Base-by-base conservation (phyloP, 2,797 vertebrate species). In the Neomorphus geoffroyi region DNA sequence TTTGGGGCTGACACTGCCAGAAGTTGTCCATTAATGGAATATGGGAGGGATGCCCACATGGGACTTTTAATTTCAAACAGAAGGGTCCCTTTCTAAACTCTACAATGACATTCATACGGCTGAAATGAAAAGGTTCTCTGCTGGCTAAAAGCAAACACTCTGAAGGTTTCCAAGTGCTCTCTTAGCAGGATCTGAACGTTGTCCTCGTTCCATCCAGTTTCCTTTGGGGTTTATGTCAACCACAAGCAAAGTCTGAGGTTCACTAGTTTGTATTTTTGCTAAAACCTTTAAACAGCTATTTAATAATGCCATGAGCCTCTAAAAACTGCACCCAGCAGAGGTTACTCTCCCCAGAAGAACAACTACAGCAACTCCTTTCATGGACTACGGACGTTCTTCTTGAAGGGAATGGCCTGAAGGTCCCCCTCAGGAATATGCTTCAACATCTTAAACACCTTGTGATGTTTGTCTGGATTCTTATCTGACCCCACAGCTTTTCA, bases 261-360 rank as follows among this genome's bases (percentile, higher is more conserved):
- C 46, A 14, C 32, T 11, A 53, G 77, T 54, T n/a, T 2, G 2
- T 11, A 13, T 33, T 83, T 72, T 4, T 32, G 61, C 65, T 50
- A 1, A 71, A 43, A 33, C 7, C 53, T 60, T 53, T 18, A 2
- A 21, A 12, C 7, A 30, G 51, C 0, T 7, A 41, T 37, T 73
- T 4, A 28, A 19, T 13, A 32, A 7, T 1, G 17, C 19, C 1
- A 4, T 0, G 6, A 33, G 56, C 17, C 60, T n/a, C 51, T 9
- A 22, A 37, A 82, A 69, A 4, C 60, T 41, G 90, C 64, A 24
- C 41, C 2, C 18, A 24, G 37, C 70, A 32, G 41, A 39, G 62
- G 78, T 78, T 86, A 4, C 71, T 69, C 56, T 35, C 53, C 2
- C 4, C 16, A 9, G 48, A 6, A 54, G 11, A 30, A 43, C 53